Percentiles rank a stretch among this genome's conserved stretches.
These are phyloP conservation scores for Anthoscopus minutus DNA, from an alignment of 2,113 vertebrate genomes.

Conservation along the genomic window DNA sequence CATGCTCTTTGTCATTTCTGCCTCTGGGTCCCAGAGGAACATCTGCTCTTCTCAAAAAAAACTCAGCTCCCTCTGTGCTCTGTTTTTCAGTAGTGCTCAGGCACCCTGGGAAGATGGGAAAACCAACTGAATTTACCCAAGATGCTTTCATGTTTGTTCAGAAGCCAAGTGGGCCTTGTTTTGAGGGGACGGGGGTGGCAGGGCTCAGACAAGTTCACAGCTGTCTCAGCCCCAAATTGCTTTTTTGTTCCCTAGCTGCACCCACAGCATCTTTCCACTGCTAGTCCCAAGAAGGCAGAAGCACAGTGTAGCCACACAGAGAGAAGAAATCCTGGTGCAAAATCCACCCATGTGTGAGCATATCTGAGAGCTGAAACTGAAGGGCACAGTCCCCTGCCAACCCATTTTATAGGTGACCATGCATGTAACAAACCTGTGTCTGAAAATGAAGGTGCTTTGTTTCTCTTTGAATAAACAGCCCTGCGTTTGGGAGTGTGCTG, in stretches of 20 bases:
- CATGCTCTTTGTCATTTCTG: not conserved
- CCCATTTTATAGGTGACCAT: fast-evolving
- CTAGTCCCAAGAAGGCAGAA: not conserved
- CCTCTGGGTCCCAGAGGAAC: not conserved
- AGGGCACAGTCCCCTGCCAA: not conserved
- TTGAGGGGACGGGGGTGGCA: not conserved
- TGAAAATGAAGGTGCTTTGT: not conserved
- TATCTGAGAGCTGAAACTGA: not conserved
- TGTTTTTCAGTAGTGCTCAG: not conserved
- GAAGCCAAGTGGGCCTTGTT: not conserved
- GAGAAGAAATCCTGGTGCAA: not conserved
- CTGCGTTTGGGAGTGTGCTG: not conserved
- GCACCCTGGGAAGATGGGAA: not conserved
- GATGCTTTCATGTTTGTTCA: not conserved
- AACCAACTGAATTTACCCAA: not conserved
- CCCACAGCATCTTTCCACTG: not conserved
- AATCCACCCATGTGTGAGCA: fast-evolving
- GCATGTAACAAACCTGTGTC: not conserved
- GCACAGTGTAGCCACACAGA: fast-evolving
- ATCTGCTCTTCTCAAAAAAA: not conserved
- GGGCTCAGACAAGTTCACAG: not conserved
- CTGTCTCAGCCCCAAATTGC: not conserved
- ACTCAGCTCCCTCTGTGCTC: not conserved
- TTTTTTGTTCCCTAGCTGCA: not conserved
- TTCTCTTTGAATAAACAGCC: not conserved